A percentile compares a stretch with the other conserved stretches of the same genome.
phyloP scores from a whole-genome alignment of 2,113 vertebrate species.

The Leptobrachium ailaonicum region DNA sequence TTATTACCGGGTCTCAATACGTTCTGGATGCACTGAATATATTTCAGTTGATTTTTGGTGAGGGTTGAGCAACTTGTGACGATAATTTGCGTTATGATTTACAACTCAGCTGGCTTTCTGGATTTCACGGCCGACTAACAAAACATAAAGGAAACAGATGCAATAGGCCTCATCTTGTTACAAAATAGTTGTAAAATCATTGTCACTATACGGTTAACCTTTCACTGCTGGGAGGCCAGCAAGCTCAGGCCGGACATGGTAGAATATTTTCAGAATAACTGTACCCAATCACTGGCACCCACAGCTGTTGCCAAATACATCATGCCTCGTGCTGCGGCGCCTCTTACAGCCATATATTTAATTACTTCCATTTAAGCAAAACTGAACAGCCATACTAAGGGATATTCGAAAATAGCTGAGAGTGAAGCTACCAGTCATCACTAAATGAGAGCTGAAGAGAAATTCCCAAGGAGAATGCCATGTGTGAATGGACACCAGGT shows the following conservation, averaged over 20 bases:
- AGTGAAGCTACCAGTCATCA: too few species aligned
- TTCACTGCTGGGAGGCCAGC: neutral
- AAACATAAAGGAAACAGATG: constrained; percentile 25
- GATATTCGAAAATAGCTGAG: too few species aligned
- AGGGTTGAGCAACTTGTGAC: constrained; percentile 9
- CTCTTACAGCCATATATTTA: too few species aligned
- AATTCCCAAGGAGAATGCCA: too few species aligned
- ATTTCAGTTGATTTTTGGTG: constrained; percentile 6
- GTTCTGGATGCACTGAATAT: neutral
- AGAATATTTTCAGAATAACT: neutral
- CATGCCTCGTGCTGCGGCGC: neutral
- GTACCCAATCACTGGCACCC: neutral
- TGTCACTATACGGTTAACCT: neutral
- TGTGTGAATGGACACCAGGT: too few species aligned
- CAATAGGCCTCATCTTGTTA: constrained; percentile 28
- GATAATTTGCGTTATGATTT: constrained; percentile 38
- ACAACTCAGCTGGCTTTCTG: constrained; percentile 27
- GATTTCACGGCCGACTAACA: constrained; percentile 31
- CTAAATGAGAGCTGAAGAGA: too few species aligned
- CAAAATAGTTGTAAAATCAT: constrained; percentile 49
- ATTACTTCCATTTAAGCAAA: too few species aligned
- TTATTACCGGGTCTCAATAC: too few species aligned
- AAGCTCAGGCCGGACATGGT: neutral
- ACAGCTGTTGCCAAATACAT: neutral
- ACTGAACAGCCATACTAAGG: too few species aligned